phyloP scores from a whole-genome alignment of 2,797 vertebrate genomes.

The Mormyrus proboscirostris region DNA sequence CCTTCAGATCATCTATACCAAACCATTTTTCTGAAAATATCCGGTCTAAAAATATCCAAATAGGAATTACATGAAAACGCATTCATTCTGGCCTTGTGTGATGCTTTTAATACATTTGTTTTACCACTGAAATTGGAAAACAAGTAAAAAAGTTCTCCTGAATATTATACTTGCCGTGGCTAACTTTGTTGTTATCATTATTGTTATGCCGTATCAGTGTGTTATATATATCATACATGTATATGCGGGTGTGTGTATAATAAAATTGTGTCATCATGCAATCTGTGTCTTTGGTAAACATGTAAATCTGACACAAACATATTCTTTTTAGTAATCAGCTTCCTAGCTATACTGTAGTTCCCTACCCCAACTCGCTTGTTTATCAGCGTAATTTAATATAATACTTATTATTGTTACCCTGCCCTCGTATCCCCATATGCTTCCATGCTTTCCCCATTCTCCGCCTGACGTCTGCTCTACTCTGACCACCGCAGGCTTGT shows the following conservation, averaged over 20 bases:
- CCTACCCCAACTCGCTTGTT: not conserved
- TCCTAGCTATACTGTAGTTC: not conserved
- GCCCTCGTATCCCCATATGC: not conserved
- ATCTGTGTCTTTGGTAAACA: not conserved
- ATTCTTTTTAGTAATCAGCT: not conserved
- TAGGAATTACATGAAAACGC: not conserved
- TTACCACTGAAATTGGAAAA: not conserved
- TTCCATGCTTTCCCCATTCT: not conserved
- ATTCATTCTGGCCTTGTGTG: not conserved
- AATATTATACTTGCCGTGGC: not conserved
- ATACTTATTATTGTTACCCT: constrained; percentile 4
- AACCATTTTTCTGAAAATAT: not conserved
- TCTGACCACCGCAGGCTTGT: not conserved
- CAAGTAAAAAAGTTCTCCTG: not conserved
- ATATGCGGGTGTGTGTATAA: not conserved
- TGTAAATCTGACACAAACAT: not conserved
- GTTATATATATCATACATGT: not conserved
- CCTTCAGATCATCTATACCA: not conserved
- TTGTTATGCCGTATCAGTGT: not conserved
- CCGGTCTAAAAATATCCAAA: not conserved
- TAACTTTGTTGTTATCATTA: not conserved
- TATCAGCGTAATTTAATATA: not conserved
- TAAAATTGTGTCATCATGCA: not conserved
- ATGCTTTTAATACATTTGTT: not conserved
- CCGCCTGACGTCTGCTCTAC: not conserved